Evolutionary conservation across 2,113 vertebrate genomes (phyloP), one percentile per base, ranked within the genome.

Genomic region (Mesocricetus auratus): DNA sequence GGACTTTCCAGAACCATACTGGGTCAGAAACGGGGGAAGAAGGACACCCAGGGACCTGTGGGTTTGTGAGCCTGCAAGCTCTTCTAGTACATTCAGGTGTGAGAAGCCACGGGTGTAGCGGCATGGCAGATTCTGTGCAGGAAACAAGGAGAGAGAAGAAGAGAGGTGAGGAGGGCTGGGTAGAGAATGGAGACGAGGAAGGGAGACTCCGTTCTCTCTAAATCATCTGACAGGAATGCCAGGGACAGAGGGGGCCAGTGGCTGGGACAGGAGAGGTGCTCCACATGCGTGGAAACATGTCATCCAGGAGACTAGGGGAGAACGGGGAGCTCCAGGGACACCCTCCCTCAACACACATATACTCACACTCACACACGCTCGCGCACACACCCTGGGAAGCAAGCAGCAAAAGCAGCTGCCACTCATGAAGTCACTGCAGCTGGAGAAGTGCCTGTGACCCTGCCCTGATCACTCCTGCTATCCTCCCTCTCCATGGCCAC

Each of bases 11-110:
- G n/a, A 60, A 24, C 21, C 75, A 10, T 7, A 21, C 11, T 6
- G 24, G 29, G 10, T 78, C n/a, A 60, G 45, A 75, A 45, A 45
- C 0, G 3, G 0, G 8, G 15, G 42, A 16, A 0, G 5, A 10
- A 50, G 36, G 47, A 36, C 19, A 22, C 7, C 45, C 45, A 15
- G 82, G 0, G 4, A 4, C 87, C 39, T 74, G 58, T 1, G 2
- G 64, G n/a, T 24, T n/a, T 47, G 3, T 0, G 10, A 62, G 47
- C 39, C 66, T 56, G 33, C 58, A 42, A 42, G 15, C 1, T 21
- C 89, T 11, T 56, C 22, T 33, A 11, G 16, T 13, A 36, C 2
- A 6, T 29, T 33, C 31, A 33, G 45, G 39, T 22, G 4, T 21
- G 50, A 94, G 90, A 50, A 77, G 83, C 29, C 71, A 7, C 64